These are phyloP conservation scores for Rhagoletis zephyria DNA, from an alignment of 1,140 invertebrate species.

Conservation along the genomic window DNA sequence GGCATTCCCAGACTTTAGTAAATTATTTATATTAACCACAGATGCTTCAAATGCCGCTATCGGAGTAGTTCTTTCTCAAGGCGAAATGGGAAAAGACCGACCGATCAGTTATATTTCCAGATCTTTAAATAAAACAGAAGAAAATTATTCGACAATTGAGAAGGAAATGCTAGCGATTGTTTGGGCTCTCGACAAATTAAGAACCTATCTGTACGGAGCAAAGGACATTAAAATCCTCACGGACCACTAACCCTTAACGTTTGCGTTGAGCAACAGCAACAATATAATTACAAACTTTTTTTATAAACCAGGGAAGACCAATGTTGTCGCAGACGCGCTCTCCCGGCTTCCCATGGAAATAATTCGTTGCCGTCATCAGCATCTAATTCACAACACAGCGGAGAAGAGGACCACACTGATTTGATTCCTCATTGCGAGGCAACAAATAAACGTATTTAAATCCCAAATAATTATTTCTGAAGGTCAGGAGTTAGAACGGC, in stretches of 20 bases:
- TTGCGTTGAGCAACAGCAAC: constrained; percentile 70
- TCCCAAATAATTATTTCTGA: constrained; percentile 43
- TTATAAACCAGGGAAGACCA: constrained; percentile 18
- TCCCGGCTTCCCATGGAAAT: constrained; percentile 56
- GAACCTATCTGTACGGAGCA: constrained; percentile 60
- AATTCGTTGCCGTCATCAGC: neutral
- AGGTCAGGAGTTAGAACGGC: neutral
- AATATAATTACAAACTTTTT: constrained; percentile 56
- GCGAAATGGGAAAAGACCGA: constrained; percentile 62
- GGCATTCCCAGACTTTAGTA: constrained; percentile 65
- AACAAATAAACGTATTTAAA: constrained; percentile 48
- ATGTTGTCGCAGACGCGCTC: constrained; percentile 31
- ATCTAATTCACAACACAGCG: constrained; percentile 31
- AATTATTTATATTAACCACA: constrained; percentile 64
- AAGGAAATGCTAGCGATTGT: constrained; percentile 66
- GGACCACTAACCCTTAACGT: constrained; percentile 71
- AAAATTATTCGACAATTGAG: constrained; percentile 61
- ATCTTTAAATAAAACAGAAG: constrained; percentile 64
- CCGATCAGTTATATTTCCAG: constrained; percentile 66
- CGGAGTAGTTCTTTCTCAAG: constrained; percentile 67
- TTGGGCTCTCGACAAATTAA: constrained; percentile 69
- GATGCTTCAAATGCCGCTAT: constrained; percentile 63
- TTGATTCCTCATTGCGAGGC: constrained; percentile 48
- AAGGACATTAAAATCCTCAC: constrained; percentile 60
- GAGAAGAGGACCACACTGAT: constrained; percentile 34